Base-by-base conservation (phyloP, 30 jellyfish, hydroid and myxozoan genomes). In the Pseudorhiza aurosa region DNA sequence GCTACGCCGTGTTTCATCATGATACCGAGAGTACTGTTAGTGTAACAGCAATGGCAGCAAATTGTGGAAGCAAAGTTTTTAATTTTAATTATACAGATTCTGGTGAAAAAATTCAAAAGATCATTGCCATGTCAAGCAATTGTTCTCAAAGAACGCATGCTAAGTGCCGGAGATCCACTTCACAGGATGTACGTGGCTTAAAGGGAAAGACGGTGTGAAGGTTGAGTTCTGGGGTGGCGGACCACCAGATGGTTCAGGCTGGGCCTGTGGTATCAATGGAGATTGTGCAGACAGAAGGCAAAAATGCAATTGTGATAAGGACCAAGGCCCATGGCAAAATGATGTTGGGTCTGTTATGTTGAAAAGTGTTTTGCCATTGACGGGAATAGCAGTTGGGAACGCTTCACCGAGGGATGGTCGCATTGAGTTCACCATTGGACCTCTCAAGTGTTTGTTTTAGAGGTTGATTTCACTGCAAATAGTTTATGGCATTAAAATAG, bases 381-480 rank as follows among this genome's bases (percentile, higher is more conserved):
- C 86, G 29, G 86, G 86, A 6, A 73, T 73, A 12, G 75, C 75
- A 12, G 9, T 73, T 57, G 80, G 88, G 17, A 75, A 73, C 53
- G 55, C 86, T 10, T 44, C 37, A 15, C 5, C 45, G 1, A 12
- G 17, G 8, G 40, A 36, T 36, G 65, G 7, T 12, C 75, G 55
- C 24, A 45, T 73, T 6, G 32, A 18, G 24, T 73, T 51, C 37
- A 56, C 75, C 1, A 25, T 73, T 53, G 76, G 86, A 43, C 75
- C 86, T 4, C 26, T 73, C 14, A 73, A 46, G 40, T 73, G 86
- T 37, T n/a, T n/a, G n/a, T n/a, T n/a, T n/a, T n/a, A n/a, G n/a
- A n/a, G n/a, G n/a, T n/a, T n/a, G n/a, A n/a, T n/a, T n/a, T n/a
- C n/a, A n/a, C n/a, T n/a, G n/a, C n/a, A n/a, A n/a, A n/a, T n/a